Evolutionary conservation across 2,888 invertebrate genomes (phyloP).

Genomic region (Tenthredo amoena): DNA sequence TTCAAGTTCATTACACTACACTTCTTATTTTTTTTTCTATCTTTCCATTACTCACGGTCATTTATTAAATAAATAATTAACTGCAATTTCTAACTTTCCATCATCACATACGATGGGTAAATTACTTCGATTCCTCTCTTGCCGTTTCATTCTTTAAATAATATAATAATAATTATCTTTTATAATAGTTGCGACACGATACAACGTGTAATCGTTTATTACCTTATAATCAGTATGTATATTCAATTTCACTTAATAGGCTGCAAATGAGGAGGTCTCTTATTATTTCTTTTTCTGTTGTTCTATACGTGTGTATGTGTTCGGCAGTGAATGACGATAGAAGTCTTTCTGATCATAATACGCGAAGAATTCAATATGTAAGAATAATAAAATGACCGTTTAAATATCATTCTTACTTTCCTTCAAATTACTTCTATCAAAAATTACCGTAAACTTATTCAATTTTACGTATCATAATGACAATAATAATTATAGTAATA

Average conservation of each 20-base stretch:
- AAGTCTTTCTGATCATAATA: neutral
- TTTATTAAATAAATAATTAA: neutral
- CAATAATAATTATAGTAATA: neutral
- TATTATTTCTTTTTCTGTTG: conserved; percentile 22
- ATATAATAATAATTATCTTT: neutral
- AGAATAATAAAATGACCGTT: neutral
- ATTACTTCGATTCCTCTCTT: neutral
- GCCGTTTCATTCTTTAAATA: neutral
- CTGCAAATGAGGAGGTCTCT: neutral
- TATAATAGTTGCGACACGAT: neutral
- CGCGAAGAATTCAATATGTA: neutral
- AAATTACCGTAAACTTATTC: neutral
- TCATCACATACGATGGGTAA: neutral
- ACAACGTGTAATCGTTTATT: neutral
- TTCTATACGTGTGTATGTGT: neutral
- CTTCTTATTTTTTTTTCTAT: neutral
- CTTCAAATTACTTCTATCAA: neutral
- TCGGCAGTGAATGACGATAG: neutral
- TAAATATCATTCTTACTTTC: neutral
- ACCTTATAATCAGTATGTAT: neutral
- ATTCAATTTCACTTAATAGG: neutral
- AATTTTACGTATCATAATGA: neutral
- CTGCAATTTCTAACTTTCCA: neutral
- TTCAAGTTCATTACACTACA: neutral
- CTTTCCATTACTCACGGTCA: neutral